Conservation (phyloP, 2,888 invertebrate genomes). For the Thelaira solivaga region DNA sequence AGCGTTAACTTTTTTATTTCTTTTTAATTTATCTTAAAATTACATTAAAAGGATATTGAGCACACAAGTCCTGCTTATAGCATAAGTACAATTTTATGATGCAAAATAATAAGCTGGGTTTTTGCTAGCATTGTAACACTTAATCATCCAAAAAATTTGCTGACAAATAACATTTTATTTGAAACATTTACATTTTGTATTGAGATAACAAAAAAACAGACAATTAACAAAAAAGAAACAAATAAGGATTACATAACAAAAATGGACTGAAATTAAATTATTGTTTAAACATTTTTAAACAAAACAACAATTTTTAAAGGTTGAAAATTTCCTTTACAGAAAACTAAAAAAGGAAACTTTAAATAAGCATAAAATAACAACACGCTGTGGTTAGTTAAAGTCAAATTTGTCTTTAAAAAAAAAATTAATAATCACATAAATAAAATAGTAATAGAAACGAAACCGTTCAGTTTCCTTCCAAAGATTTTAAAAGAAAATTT, state of each 20-base stretch:
- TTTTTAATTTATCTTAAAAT: too few species aligned
- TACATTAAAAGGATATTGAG: background rate
- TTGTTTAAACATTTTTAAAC: conserved; percentile 3
- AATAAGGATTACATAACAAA: conserved; percentile 35
- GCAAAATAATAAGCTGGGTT: conserved; percentile 10
- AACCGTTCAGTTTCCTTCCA: conserved; percentile 63
- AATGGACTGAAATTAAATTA: conserved; percentile 52
- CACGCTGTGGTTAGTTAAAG: conserved; percentile 1
- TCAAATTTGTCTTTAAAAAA: conserved; percentile 21
- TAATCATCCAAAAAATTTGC: conserved; percentile 1
- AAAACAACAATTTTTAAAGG: too few species aligned
- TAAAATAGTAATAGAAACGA: conserved; percentile 36
- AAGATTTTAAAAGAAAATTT: conserved; percentile 43
- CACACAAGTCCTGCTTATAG: background rate
- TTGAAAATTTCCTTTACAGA: too few species aligned
- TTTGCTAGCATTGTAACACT: conserved; percentile 3
- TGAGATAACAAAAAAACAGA: conserved; percentile 6
- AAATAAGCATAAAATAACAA: background rate
- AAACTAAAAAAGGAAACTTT: background rate
- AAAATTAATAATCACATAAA: conserved; percentile 12
- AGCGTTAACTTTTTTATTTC: conserved; percentile 35
- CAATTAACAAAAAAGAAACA: background rate
- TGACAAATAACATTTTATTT: background rate
- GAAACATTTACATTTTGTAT: conserved; percentile 29
- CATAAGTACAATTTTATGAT: conserved; percentile 3